Conservation (phyloP, 1,140 invertebrate genomes). For the Euglossa dilemma region DNA sequence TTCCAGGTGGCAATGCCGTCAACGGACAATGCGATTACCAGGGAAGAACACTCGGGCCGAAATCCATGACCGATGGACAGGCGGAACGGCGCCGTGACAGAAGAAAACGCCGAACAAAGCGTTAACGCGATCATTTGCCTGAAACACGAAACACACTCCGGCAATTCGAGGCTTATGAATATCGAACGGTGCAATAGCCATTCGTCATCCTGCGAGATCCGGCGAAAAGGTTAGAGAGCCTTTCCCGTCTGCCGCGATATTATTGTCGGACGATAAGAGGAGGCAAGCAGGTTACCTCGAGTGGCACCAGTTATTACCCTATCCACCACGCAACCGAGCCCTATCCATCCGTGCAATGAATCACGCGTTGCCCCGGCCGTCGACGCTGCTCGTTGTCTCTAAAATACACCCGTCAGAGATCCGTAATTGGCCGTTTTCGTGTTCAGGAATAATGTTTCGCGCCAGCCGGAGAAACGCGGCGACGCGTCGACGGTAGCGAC, state of each 20-base stretch:
- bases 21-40: no score
- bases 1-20: no score
- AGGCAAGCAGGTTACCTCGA: not conserved
- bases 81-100: no score
- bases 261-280: slow-evolving; percentile 13
- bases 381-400: slow-evolving; percentile 12
- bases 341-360: slow-evolving; percentile 40
- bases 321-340: slow-evolving; percentile 16
- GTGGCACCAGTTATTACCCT: slow-evolving; percentile 17
- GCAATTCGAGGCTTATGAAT: not conserved
- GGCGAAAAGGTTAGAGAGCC: slow-evolving; percentile 18
- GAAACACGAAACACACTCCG: not conserved
- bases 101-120: not conserved
- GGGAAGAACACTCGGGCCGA: no score
- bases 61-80: no score
- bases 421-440: slow-evolving; percentile 25
- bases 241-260: not conserved
- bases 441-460: slow-evolving; percentile 6
- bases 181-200: not conserved
- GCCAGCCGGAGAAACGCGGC: not conserved
- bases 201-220: not conserved
- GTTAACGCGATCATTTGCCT: slow-evolving; percentile 2
- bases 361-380: slow-evolving; percentile 28
- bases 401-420: slow-evolving; percentile 11
- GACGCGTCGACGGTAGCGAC: no score